Percentiles rank a stretch among this genome's conserved stretches.
These are phyloP conservation scores for Leptoteleia sp. DNA, from an alignment of 1,140 invertebrate species.

Conservation along the genomic window DNA sequence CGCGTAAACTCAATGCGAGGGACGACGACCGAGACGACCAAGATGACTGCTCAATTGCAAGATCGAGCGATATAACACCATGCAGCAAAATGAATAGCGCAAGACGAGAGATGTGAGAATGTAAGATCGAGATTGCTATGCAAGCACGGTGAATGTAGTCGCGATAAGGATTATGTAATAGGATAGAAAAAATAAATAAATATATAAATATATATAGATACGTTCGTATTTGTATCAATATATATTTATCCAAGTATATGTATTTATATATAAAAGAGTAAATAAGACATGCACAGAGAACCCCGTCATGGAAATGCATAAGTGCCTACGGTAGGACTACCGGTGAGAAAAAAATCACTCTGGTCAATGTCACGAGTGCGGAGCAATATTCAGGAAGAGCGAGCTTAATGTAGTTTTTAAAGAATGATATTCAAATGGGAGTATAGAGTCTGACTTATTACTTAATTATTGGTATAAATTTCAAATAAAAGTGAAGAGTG, in stretches of 20 bases:
- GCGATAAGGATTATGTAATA: constrained; percentile 71
- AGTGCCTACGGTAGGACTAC: too few relatives aligned
- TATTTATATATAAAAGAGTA: constrained; percentile 39
- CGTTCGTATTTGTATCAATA: constrained; percentile 31
- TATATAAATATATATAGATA: constrained; percentile 26
- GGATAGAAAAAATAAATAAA: constrained; percentile 64
- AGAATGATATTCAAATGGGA: too few relatives aligned
- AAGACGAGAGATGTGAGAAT: constrained; percentile 73
- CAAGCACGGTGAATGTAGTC: constrained; percentile 73
- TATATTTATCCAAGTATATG: constrained; percentile 19
- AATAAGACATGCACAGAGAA: constrained; percentile 76
- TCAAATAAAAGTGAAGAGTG: too few relatives aligned
- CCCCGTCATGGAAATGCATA: constrained; percentile 67
- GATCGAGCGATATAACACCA: constrained; percentile 69
- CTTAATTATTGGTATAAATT: too few relatives aligned
- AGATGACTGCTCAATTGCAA: constrained; percentile 60
- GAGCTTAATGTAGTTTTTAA: too few relatives aligned
- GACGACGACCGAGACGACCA: constrained; percentile 57
- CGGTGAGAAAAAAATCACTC: too few relatives aligned
- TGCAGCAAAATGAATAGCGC: constrained; percentile 73
- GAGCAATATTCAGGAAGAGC: too few relatives aligned
- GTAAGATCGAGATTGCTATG: constrained; percentile 74
- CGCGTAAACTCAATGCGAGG: constrained; percentile 57
- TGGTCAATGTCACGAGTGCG: too few relatives aligned
- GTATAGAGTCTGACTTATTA: too few relatives aligned